A percentile compares a stretch with the other conserved stretches of the same genome.
Evolutionary conservation across 2,888 invertebrate genomes (phyloP).

Genomic region (Clepsis dumicolana): DNA sequence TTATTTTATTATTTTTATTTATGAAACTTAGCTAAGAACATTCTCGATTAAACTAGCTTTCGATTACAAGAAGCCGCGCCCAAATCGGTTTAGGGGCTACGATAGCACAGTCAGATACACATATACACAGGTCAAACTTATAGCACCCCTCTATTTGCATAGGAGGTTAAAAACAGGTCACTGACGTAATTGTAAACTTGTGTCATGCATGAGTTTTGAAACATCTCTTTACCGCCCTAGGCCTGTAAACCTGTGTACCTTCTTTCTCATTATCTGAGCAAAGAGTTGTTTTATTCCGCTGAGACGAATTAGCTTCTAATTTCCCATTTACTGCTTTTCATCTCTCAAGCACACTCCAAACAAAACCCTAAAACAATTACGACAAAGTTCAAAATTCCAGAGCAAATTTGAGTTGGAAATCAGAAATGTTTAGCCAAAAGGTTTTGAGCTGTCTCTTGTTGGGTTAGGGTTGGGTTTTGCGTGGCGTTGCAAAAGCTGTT

Average conservation of each 20-base stretch:
- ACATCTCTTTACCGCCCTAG: background rate
- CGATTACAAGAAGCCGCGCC: too few relatives aligned
- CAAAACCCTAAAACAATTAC: background rate
- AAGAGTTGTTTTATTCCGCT: slow-evolving; percentile 84
- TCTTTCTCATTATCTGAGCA: slow-evolving; percentile 83
- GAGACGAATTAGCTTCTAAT: slow-evolving; percentile 81
- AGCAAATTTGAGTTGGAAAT: slow-evolving; percentile 16
- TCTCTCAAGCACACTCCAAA: slow-evolving; percentile 46
- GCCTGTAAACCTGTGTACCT: slow-evolving; percentile 44
- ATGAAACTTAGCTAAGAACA: too few relatives aligned
- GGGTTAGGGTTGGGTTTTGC: slow-evolving; percentile 55
- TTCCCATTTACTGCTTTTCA: slow-evolving; percentile 80
- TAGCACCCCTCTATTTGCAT: too few relatives aligned
- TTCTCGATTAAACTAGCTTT: too few relatives aligned
- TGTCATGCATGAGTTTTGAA: background rate
- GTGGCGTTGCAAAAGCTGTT: slow-evolving; percentile 38
- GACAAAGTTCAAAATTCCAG: slow-evolving; percentile 45
- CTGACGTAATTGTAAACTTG: too few relatives aligned
- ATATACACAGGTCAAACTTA: too few relatives aligned
- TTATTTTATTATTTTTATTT: too few relatives aligned
- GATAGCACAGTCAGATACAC: too few relatives aligned
- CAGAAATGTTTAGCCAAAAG: slow-evolving; percentile 29
- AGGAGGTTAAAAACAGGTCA: too few relatives aligned
- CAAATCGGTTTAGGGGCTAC: too few relatives aligned
- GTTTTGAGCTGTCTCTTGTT: slow-evolving; percentile 51